Percentiles rank a stretch among this genome's conserved stretches.
Evolutionary conservation across 2,797 vertebrate genomes (phyloP).

Genomic region (Orientallactaga sibirica): DNA sequence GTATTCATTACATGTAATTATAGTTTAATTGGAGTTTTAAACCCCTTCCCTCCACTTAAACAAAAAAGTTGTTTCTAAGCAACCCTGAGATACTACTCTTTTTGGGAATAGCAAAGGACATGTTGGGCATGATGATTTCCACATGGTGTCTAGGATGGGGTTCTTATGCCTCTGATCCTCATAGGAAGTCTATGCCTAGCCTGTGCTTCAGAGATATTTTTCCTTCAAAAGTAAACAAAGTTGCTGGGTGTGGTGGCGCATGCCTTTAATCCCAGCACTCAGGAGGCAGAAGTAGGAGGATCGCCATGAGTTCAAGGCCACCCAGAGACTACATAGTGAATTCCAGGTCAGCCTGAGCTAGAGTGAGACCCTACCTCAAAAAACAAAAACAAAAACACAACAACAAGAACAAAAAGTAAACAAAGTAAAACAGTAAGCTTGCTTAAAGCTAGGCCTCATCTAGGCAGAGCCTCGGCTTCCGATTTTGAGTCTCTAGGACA

Average conservation of each 20-base stretch:
- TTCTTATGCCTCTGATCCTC: neutral
- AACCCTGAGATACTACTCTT: constrained; percentile 38
- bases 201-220: constrained; percentile 51
- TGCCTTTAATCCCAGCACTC: no score
- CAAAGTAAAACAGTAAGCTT: constrained; percentile 42
- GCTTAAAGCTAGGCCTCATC: constrained; percentile 34
- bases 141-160: constrained; percentile 1
- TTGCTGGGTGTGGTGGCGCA: no score
- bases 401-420: constrained; percentile 14
- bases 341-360: no score
- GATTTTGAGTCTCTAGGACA: constrained; percentile 11
- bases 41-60: constrained; percentile 75
- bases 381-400: neutral
- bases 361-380: no score
- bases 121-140: neutral
- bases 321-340: no score
- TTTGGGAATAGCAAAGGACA: constrained; percentile 44
- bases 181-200: neutral
- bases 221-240: constrained; percentile 19
- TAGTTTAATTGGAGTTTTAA: constrained; percentile 91
- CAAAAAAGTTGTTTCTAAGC: constrained; percentile 67
- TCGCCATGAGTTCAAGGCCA: no score
- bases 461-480: neutral
- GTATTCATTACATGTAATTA: constrained; percentile 91
- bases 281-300: no score